These are phyloP conservation scores for Oncorhynchus tshawytscha DNA, from an alignment of 2,113 vertebrate species.

Conservation along the genomic window DNA sequence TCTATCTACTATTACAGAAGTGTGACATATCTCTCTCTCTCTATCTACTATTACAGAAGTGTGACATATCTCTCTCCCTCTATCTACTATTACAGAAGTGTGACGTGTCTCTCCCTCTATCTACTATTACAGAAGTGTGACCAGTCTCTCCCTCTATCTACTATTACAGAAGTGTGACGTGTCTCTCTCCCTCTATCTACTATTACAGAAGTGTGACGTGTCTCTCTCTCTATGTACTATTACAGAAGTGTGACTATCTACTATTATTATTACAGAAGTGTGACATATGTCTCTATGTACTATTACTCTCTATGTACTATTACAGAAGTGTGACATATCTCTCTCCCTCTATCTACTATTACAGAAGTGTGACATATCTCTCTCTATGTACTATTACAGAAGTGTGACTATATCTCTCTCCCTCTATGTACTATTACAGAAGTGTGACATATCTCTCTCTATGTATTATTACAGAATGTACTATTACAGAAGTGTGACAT, in stretches of 20 bases:
- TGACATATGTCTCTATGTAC: background rate
- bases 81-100: slow-evolving; percentile 62
- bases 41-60: slow-evolving; percentile 58
- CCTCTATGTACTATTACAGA: slow-evolving; percentile 52
- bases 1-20: slow-evolving; percentile 51
- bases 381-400: background rate
- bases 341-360: slow-evolving; percentile 12
- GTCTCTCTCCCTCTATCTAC: background rate
- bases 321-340: background rate
- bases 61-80: slow-evolving; percentile 57
- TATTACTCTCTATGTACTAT: background rate
- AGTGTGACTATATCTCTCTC: too few relatives aligned
- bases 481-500: slow-evolving; percentile 67
- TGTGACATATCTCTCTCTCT: slow-evolving; percentile 62
- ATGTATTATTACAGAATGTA: background rate
- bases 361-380: slow-evolving; percentile 72
- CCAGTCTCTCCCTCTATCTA: background rate
- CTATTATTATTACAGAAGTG: slow-evolving; percentile 9
- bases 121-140: slow-evolving; percentile 67
- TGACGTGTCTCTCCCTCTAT: slow-evolving; percentile 53
- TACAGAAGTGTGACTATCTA: background rate
- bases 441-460: slow-evolving; percentile 62
- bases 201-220: slow-evolving; percentile 65
- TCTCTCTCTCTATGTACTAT: slow-evolving; percentile 37
- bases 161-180: too few relatives aligned